Percentiles rank a stretch among this genome's conserved stretches.
These are phyloP conservation scores for Eupithecia inturbata DNA, from an alignment of 2,888 invertebrate species.

Conservation along the genomic window DNA sequence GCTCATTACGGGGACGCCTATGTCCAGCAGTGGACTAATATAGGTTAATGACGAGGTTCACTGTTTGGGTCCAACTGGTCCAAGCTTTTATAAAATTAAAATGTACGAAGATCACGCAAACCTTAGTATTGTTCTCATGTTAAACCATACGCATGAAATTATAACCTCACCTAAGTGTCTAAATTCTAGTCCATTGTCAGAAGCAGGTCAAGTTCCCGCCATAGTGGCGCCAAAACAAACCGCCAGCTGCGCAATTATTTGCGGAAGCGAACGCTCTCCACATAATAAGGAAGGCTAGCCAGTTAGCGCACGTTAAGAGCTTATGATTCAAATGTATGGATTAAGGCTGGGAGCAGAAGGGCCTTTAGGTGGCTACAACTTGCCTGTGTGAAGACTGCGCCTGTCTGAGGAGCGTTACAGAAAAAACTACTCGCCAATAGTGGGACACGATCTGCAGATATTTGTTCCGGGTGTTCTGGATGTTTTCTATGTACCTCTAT, in stretches of 20 bases:
- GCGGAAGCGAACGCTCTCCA: slow-evolving; percentile 59
- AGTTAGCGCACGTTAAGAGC: slow-evolving; percentile 9
- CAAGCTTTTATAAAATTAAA: background rate
- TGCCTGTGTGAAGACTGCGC: background rate
- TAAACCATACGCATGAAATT: background rate
- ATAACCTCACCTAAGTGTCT: slow-evolving; percentile 10
- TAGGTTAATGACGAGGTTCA: too few relatives aligned
- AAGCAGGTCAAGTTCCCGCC: slow-evolving; percentile 64
- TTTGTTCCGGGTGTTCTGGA: too few relatives aligned
- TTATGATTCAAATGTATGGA: slow-evolving; percentile 11
- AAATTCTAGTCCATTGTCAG: slow-evolving; percentile 37
- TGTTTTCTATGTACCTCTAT: too few relatives aligned
- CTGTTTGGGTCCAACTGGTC: background rate
- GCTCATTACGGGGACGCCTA: too few relatives aligned
- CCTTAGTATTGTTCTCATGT: background rate
- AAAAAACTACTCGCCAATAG: background rate
- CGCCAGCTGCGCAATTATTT: slow-evolving; percentile 69
- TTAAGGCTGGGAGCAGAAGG: background rate
- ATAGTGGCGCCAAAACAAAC: slow-evolving; percentile 64
- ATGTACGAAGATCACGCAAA: background rate
- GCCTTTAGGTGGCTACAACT: background rate
- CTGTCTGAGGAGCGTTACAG: background rate
- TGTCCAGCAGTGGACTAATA: too few relatives aligned
- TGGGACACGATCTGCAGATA: too few relatives aligned
- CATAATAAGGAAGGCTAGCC: slow-evolving; percentile 26